Percentiles rank a stretch among this genome's conserved stretches.
Conservation (phyloP, 2,797 vertebrate genomes). For the Benthosema pterotum region DNA sequence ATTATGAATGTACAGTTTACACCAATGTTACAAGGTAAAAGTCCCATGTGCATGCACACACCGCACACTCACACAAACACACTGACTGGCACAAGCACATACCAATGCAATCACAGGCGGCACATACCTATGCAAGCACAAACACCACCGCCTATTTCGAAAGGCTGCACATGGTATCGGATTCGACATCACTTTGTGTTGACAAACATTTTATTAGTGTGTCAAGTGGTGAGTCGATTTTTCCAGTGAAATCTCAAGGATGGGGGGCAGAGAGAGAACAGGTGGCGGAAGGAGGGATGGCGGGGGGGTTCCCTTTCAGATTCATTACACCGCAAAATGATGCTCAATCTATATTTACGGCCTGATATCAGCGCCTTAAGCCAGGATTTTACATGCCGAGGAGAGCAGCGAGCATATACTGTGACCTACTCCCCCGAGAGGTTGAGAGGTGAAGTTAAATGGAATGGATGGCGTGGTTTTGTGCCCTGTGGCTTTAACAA, state of each 20-base stretch:
- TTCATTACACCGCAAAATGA: conserved; percentile 79
- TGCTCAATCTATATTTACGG: conserved; percentile 77
- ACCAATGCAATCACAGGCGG: not conserved
- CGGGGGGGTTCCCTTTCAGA: conserved; percentile 71
- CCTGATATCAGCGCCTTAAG: conserved; percentile 81
- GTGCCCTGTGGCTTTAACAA: conserved; percentile 6
- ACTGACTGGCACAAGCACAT: conserved; percentile 5
- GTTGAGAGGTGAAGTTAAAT: conserved; percentile 30
- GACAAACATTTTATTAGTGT: conserved; percentile 75
- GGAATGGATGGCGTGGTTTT: conserved; percentile 21
- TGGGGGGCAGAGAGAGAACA: conserved; percentile 64
- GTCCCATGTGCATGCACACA: conserved; percentile 14
- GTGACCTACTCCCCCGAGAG: conserved; percentile 58
- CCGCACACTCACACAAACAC: not conserved
- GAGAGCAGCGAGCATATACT: conserved; percentile 59
- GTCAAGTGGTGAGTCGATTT: conserved; percentile 54
- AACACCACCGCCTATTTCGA: conserved; percentile 36
- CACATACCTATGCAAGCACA: conserved; percentile 10
- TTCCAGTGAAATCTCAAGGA: conserved; percentile 68
- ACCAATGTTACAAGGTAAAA: conserved; percentile 38
- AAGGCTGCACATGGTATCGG: conserved; percentile 52
- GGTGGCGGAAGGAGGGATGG: too few relatives aligned
- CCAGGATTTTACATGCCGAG: conserved; percentile 62
- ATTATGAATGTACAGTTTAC: conserved; percentile 41
- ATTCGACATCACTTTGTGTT: conserved; percentile 67